Conservation (phyloP, 92 coral and sea anemone genomes). For the Epizoanthus scotinus region DNA sequence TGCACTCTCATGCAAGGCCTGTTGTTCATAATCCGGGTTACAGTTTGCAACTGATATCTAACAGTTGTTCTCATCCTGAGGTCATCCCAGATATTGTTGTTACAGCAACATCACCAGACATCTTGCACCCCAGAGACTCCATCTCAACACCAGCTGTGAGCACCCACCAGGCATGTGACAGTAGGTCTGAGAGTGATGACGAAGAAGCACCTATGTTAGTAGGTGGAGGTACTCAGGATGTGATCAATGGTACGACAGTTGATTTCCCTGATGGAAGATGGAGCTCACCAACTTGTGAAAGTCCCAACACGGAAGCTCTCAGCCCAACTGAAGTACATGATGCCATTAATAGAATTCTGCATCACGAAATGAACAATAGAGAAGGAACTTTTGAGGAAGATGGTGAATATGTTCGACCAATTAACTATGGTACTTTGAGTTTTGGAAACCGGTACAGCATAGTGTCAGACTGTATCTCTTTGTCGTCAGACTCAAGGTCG, state of each 20-base stretch:
- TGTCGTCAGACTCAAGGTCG: constrained; percentile 90
- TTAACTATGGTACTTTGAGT: constrained; percentile 70
- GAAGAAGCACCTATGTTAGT: constrained; percentile 37
- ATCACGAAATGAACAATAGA: constrained; percentile 28
- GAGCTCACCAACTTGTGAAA: background rate
- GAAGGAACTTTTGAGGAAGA: constrained; percentile 49
- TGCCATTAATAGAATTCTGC: constrained; percentile 16
- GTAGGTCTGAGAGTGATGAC: constrained; percentile 37
- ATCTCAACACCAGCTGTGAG: constrained; percentile 39
- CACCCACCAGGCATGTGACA: constrained; percentile 21
- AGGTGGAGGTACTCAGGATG: constrained; percentile 23
- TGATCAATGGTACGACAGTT: constrained; percentile 26
- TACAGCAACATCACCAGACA: constrained; percentile 69
- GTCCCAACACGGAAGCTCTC: background rate
- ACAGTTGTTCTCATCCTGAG: background rate
- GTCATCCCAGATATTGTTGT: constrained; percentile 63
- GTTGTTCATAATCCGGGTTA: constrained; percentile 6
- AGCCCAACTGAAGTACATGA: constrained; percentile 15
- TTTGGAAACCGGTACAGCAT: constrained; percentile 96
- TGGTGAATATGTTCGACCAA: constrained; percentile 56
- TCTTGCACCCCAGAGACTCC: constrained; percentile 64
- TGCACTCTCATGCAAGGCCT: background rate
- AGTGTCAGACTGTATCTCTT: constrained; percentile 95
- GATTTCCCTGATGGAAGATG: constrained; percentile 26
- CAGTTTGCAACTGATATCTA: constrained; percentile 1